These are phyloP conservation scores for Setophaga petechia DNA, from an alignment of 2,113 vertebrate genomes.

Conservation along the genomic window DNA sequence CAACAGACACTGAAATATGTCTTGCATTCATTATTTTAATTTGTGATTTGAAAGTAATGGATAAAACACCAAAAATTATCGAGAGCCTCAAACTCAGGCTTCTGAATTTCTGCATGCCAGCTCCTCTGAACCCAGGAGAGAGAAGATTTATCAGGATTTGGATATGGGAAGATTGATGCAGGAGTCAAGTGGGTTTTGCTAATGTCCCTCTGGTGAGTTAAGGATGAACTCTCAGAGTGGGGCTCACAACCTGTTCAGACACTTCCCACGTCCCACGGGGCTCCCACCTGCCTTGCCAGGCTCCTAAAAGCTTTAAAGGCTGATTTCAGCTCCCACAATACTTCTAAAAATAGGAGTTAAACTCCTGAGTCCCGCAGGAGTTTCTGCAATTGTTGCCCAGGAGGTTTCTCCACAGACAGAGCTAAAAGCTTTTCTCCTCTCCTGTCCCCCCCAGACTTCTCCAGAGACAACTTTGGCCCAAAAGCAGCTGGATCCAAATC, in stretches of 20 bases:
- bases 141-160: background rate
- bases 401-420: conserved; percentile 17
- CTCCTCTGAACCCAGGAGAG: background rate
- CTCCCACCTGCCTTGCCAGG: conserved; percentile 9
- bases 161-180: background rate
- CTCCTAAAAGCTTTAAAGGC: conserved; percentile 42
- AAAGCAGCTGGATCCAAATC: background rate
- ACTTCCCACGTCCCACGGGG: background rate
- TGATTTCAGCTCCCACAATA: background rate
- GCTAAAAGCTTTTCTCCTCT: conserved; percentile 33
- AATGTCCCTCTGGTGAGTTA: background rate
- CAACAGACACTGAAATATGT: background rate
- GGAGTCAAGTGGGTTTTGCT: background rate
- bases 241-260: conserved; percentile 17
- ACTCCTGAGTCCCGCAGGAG: background rate
- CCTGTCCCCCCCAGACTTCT: conserved; percentile 11
- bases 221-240: background rate
- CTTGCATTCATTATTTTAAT: background rate
- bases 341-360: conserved; percentile 32
- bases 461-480: conserved; percentile 8
- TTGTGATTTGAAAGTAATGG: background rate
- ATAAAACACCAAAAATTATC: background rate
- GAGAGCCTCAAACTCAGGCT: background rate
- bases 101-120: background rate
- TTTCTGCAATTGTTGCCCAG: conserved; percentile 25